Base-by-base conservation (phyloP, 2,888 invertebrate species). In the Fragum sueziense region DNA sequence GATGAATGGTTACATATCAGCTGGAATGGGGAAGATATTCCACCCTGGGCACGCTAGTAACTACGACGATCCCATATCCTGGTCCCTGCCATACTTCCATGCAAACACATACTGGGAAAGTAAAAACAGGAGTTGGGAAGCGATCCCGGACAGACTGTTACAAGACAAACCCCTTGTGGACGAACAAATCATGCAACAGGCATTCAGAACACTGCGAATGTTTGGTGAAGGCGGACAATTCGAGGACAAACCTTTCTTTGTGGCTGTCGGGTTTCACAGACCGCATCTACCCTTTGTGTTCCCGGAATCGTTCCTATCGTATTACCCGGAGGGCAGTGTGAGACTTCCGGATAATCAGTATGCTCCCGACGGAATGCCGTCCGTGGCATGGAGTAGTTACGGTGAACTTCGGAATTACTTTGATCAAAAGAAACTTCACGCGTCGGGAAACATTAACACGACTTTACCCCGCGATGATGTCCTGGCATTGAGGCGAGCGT, bases 221-320 rank as follows among this genome's bases (percentile, higher is more conserved):
- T 71, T 80, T 27, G 71, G 77, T 14, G 59, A 62, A 59, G 76
- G 73, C 34, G 80, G 87, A 1, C 69, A 77, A 54, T 57, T 74
- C 41, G 79, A 76, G 37, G 87, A 90, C 22, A 92, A 93, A 74
- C 96, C 97, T 9, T 97, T 95, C 90, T 96, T 97, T 86, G 92
- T 97, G 51, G 97, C 97, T 2, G 95, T 97, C 87, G 97, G 97
- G 0, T 97, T 97, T 91, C 96, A 97, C 90, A 97, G 97, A 90
- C 97, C 97, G 0, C 97, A 97, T 89, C 95, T 97, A 87, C 97
- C 97, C n/a, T 94, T 97, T 20, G 97, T 96, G 89, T 97, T 96
- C 94, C 97, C 97, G 0, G 91, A 93, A 82, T 93, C 95, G 91
- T 97, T 95, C 94, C 93, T 97, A 85, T 94, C 96, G 96, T 94